A percentile compares a stretch with the other conserved stretches of the same genome.
Evolutionary conservation across 37 sponge, comb jelly and placozoan species (phyloP).

Genomic region (Beroe ovata): DNA sequence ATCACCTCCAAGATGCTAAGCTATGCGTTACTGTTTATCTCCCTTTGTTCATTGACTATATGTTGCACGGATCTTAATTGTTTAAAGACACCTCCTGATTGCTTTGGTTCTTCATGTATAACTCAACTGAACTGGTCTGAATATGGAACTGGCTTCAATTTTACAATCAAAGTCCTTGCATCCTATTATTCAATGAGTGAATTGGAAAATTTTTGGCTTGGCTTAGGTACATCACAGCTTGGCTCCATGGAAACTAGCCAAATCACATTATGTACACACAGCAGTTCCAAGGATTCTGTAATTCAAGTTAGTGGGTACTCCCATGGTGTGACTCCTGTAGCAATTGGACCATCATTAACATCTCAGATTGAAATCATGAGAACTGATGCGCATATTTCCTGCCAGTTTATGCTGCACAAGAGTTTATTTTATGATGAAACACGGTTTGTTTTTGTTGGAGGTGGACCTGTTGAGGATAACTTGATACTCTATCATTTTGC

Average conservation of each 20-base stretch:
- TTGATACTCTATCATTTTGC: conserved; percentile 31
- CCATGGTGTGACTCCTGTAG: conserved; percentile 12
- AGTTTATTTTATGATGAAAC: conserved; percentile 37
- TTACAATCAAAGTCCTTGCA: conserved; percentile 2
- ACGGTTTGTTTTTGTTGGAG: conserved; percentile 12
- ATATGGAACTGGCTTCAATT: conserved; percentile 56
- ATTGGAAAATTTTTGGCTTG: conserved; percentile 43
- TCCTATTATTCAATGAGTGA: conserved; percentile 20
- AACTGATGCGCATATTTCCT: not conserved
- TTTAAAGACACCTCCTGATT: conserved; percentile 16
- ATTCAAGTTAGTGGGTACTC: conserved; percentile 52
- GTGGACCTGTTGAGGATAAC: conserved; percentile 23
- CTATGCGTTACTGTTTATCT: no score
- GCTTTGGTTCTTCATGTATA: conserved; percentile 23
- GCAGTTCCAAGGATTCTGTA: not conserved
- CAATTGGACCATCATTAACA: conserved; percentile 56
- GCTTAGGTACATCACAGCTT: not conserved
- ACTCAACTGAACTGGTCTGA: not conserved
- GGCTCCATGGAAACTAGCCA: conserved; percentile 30
- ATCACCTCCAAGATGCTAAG: no score
- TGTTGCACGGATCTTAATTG: not conserved
- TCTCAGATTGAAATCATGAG: not conserved
- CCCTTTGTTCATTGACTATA: no score
- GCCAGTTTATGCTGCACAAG: conserved; percentile 22
- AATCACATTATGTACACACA: conserved; percentile 26